Percentiles rank a stretch among this genome's conserved stretches.
These are phyloP conservation scores for Ptychochromis oligacanthus DNA, from an alignment of 2,113 vertebrate genomes.

Conservation along the genomic window DNA sequence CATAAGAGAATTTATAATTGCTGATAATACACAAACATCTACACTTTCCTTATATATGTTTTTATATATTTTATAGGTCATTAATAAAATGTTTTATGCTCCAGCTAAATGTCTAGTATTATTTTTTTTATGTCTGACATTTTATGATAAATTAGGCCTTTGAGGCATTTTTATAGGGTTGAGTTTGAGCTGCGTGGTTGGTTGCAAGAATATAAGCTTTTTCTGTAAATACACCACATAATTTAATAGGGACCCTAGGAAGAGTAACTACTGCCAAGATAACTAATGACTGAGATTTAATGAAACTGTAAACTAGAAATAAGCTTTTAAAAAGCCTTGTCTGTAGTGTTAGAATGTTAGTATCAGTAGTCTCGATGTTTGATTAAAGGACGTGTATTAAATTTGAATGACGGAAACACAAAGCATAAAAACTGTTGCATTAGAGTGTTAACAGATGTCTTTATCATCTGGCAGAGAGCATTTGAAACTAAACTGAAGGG, in stretches of 20 bases:
- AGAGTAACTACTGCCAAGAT: not conserved
- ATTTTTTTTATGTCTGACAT: not conserved
- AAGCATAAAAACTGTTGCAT: not conserved
- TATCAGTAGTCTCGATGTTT: not conserved
- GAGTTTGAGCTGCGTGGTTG: not conserved
- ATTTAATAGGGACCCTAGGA: not conserved
- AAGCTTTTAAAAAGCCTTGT: not conserved
- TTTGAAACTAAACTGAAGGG: conserved; percentile 20
- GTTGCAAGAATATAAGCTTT: not conserved
- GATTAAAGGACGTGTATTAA: not conserved
- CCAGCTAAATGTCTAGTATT: not conserved
- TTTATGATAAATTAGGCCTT: not conserved
- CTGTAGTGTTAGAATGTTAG: not conserved
- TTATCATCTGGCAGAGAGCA: conserved; percentile 28
- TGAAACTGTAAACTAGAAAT: not conserved
- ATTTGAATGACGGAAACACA: not conserved
- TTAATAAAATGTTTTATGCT: not conserved
- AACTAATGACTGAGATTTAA: not conserved
- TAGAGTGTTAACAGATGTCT: conserved; percentile 42
- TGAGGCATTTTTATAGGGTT: not conserved
- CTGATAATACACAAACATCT: not conserved
- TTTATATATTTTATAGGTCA: not conserved
- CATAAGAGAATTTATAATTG: not conserved
- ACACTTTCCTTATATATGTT: not conserved
- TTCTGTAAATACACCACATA: not conserved